A percentile compares a stretch with the other conserved stretches of the same genome.
Evolutionary conservation across 2,888 invertebrate genomes (phyloP).

Genomic region (Bombylius major): DNA sequence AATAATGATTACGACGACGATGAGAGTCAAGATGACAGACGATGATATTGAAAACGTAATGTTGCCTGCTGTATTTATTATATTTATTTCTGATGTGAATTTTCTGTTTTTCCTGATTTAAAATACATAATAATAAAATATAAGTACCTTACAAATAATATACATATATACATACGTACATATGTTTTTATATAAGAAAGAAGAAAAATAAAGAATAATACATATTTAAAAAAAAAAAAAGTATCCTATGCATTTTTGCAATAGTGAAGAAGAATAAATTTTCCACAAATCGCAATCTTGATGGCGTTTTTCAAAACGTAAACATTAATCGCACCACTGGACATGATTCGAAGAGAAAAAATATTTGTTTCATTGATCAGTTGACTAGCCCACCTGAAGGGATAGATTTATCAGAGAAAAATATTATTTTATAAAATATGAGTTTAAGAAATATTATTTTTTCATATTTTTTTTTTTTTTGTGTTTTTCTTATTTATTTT

Average conservation of each 20-base stretch:
- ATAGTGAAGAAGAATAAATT: not conserved
- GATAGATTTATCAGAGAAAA: not conserved
- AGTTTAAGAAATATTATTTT: too few relatives aligned
- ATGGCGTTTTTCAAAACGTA: not conserved
- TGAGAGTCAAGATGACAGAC: conserved; percentile 10
- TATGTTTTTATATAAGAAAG: too few relatives aligned
- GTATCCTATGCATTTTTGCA: too few relatives aligned
- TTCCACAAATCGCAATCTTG: not conserved
- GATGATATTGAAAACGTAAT: conserved; percentile 11
- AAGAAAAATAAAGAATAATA: too few relatives aligned
- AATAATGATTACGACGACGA: not conserved
- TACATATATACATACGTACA: not conserved
- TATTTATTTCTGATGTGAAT: too few relatives aligned
- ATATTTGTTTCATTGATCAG: not conserved
- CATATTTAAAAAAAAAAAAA: too few relatives aligned
- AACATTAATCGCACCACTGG: not conserved
- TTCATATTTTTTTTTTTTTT: too few relatives aligned
- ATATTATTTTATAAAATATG: not conserved
- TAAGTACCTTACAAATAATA: too few relatives aligned
- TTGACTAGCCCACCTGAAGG: not conserved
- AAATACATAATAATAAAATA: too few relatives aligned
- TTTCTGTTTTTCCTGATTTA: too few relatives aligned
- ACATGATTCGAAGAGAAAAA: not conserved
- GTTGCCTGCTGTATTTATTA: not conserved
- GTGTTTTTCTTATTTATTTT: too few relatives aligned